Evolutionary conservation across 2,888 invertebrate species (phyloP).

Genomic region (Caenorhabditis sp.): DNA sequence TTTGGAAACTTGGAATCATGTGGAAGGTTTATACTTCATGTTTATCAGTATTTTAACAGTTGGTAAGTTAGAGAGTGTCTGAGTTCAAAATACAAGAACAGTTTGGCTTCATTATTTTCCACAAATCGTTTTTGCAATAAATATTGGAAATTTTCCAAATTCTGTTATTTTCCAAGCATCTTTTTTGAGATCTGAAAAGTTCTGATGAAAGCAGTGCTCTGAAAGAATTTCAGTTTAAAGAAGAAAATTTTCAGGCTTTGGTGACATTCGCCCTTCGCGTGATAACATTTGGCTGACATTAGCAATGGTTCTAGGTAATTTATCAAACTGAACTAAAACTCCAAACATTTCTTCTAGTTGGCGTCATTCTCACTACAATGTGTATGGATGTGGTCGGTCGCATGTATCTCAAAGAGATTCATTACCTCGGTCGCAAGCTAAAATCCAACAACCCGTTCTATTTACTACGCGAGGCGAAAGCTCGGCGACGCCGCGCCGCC

Average conservation of each 20-base stretch:
- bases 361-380: slow-evolving; percentile 69
- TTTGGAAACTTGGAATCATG: slow-evolving; percentile 64
- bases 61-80: slow-evolving; percentile 50
- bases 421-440: slow-evolving; percentile 69
- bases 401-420: slow-evolving; percentile 70
- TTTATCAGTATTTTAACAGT: slow-evolving; percentile 70
- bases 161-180: too few relatives aligned
- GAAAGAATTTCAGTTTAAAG: too few relatives aligned
- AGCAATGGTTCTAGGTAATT: slow-evolving; percentile 40
- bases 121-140: too few relatives aligned
- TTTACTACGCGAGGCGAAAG: slow-evolving; percentile 68
- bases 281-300: slow-evolving; percentile 58
- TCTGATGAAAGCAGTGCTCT: too few relatives aligned
- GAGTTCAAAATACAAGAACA: too few relatives aligned
- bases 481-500: slow-evolving; percentile 64
- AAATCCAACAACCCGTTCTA: slow-evolving; percentile 70
- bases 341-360: slow-evolving; percentile 54
- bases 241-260: slow-evolving; percentile 58
- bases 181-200: too few relatives aligned
- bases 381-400: slow-evolving; percentile 70
- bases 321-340: slow-evolving; percentile 15
- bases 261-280: slow-evolving; percentile 65
- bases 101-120: too few relatives aligned
- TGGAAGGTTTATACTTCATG: slow-evolving; percentile 67
- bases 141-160: too few relatives aligned